Conservation (phyloP, 2,888 invertebrate genomes). For the Hetaerina titia region DNA sequence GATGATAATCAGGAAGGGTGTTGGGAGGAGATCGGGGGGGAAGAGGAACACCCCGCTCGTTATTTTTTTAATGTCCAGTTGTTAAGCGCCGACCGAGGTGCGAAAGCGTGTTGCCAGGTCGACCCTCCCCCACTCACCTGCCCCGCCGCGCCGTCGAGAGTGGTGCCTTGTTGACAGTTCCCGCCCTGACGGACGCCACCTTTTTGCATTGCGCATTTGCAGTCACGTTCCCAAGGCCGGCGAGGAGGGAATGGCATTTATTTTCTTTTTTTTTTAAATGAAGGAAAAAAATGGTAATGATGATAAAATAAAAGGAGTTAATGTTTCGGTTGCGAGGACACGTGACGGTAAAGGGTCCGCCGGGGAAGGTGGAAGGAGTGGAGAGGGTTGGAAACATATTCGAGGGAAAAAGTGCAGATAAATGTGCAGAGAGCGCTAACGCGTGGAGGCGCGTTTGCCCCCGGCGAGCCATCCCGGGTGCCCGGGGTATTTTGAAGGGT, state of each 20-base stretch:
- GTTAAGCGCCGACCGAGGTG: neutral
- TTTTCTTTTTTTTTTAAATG: too few relatives aligned
- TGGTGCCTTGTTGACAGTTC: neutral
- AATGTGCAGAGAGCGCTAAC: neutral
- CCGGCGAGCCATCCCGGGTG: neutral
- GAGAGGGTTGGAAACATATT: neutral
- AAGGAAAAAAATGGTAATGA: neutral
- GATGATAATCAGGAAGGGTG: neutral
- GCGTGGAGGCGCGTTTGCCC: neutral
- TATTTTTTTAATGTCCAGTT: neutral
- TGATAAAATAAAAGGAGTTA: neutral
- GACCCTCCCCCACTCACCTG: neutral
- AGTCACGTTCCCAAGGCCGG: slow-evolving; percentile 45
- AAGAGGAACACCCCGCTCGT: neutral
- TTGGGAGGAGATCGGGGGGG: neutral
- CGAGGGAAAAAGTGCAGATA: neutral
- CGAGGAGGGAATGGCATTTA: neutral
- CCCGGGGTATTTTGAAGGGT: neutral
- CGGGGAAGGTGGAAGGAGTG: neutral
- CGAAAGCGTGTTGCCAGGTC: neutral
- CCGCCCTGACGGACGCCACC: neutral
- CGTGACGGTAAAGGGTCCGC: neutral
- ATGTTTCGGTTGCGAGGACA: neutral
- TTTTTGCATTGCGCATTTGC: neutral
- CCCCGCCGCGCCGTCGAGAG: neutral